Evolutionary conservation across 2,888 invertebrate species (phyloP), one percentile per base, ranked within the genome.

Genomic region (Dicyrtoma fusca): DNA sequence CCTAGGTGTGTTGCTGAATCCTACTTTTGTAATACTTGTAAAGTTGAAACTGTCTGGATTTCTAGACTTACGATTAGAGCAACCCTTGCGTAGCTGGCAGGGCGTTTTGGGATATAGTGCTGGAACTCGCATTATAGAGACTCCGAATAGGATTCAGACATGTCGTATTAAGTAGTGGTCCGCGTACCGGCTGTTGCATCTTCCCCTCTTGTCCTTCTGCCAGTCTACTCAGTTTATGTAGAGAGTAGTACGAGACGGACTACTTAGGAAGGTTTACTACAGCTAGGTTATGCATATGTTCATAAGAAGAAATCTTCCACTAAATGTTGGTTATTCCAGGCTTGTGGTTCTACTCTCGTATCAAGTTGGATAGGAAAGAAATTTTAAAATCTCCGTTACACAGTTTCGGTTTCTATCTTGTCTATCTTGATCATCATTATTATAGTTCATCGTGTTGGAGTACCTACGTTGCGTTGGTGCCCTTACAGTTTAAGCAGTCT

Each of bases 101-200:
- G 66, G 66, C 66, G 66, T 66, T 55, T 53, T 2, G 42, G 13
- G 51, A 53, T 25, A 66, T 65, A 26, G 26, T 51, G 65, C 23
- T 63, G 44, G 21, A 21, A 44, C 10, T 10, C 14, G 34, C 19
- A 44, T 34, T 17, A 45, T 42, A 57, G 21, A 66, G 61, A 68
- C 59, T 72, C 59, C 51, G 42, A 68, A 51, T 72, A 44, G 72
- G 62, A 72, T 62, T 72, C 68, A 68, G 72, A 63, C 68, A 62
- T 66, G 72, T 73, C 69, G 64, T 69, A 71, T 44, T n/a, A 62
- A 61, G 69, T 49, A 69, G 65, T 69, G 65, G 69, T 65, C 66
- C 73, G 73, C 73, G 53, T 73, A 69, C 73, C 73, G 73, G 65
- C 73, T 73, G 73, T 73, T 73, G 65, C 69, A 65, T 73, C 73